These are phyloP conservation scores for Drosophila subquinaria DNA, from an alignment of 2,888 invertebrate species.

Conservation along the genomic window DNA sequence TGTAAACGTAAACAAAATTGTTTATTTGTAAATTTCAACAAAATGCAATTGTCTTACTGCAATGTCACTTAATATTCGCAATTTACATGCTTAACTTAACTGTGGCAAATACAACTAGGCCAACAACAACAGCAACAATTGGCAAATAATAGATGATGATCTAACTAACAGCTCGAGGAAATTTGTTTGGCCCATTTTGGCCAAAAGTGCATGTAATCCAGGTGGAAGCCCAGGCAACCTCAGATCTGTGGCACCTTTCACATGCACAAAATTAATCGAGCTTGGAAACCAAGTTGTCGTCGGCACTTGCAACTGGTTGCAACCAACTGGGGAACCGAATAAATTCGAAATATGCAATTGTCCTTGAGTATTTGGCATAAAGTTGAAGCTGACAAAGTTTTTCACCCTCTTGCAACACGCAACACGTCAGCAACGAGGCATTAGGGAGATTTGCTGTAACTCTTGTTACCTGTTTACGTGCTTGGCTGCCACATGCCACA, in stretches of 20 bases:
- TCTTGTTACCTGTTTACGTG: constrained; percentile 65
- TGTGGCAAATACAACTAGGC: neutral
- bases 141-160: constrained; percentile 6
- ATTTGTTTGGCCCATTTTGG: constrained; percentile 17
- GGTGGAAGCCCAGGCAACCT: neutral
- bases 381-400: constrained; percentile 38
- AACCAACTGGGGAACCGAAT: constrained; percentile 16
- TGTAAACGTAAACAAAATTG: neutral
- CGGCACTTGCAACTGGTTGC: constrained; percentile 15
- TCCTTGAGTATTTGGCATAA: constrained; percentile 29
- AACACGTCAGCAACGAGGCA: constrained; percentile 24
- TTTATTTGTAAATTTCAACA: neutral
- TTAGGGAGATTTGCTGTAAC: constrained; percentile 16
- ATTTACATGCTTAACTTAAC: neutral
- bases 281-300: constrained; percentile 7
- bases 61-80: neutral
- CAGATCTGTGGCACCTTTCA: constrained; percentile 5
- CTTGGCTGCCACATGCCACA: constrained; percentile 33
- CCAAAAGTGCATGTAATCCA: constrained; percentile 11
- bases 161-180: constrained; percentile 14
- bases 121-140: constrained; percentile 1
- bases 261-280: constrained; percentile 33
- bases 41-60: constrained; percentile 1
- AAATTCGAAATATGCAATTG: constrained; percentile 43
- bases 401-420: constrained; percentile 25